Evolutionary conservation across 1,140 invertebrate genomes (phyloP).

Genomic region (Pseudomyrmex sp.): DNA sequence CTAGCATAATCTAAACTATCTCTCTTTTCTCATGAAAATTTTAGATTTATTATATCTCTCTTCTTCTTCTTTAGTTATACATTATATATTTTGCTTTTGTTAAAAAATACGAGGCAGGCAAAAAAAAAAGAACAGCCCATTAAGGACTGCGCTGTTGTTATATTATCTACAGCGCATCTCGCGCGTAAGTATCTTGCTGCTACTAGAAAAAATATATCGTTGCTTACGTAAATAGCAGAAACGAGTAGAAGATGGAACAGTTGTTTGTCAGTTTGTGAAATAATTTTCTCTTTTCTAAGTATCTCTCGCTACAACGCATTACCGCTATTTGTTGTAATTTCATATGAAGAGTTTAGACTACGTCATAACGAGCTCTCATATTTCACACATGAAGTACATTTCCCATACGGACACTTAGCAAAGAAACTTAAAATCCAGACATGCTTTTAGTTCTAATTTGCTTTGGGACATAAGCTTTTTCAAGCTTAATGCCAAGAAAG

Average conservation of each 20-base stretch:
- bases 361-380: constrained; percentile 24
- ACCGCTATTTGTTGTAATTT: neutral
- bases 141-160: neutral
- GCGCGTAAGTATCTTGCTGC: neutral
- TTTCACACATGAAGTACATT: constrained; percentile 21
- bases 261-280: constrained; percentile 37
- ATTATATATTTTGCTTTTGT: constrained; percentile 18
- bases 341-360: constrained; percentile 26
- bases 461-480: constrained; percentile 38
- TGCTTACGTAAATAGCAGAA: neutral
- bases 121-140: neutral
- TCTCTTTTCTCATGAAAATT: neutral
- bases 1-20: neutral
- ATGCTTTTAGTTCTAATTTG: constrained; percentile 37
- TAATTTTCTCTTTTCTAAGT: constrained; percentile 26
- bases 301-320: neutral
- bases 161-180: neutral
- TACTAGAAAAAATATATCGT: constrained; percentile 14
- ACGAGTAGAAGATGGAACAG: neutral
- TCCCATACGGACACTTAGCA: constrained; percentile 16
- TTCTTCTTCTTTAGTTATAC: neutral
- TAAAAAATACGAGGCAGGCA: neutral
- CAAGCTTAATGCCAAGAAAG: constrained; percentile 52
- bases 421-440: constrained; percentile 41
- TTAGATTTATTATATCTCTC: neutral